phyloP scores from a whole-genome alignment of 1,140 invertebrate genomes.

The Lysiphlebus fabarum region DNA sequence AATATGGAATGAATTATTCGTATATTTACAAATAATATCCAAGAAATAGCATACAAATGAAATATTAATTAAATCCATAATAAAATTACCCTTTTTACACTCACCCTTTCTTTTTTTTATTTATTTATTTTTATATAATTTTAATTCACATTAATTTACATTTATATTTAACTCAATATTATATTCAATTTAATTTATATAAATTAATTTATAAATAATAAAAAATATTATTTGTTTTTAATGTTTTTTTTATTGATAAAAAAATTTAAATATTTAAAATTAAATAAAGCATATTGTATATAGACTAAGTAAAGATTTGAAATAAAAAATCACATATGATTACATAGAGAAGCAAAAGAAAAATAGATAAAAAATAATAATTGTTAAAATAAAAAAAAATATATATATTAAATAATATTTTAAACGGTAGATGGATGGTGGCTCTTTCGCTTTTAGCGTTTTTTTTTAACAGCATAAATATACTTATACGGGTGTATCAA shows the following conservation, averaged over 20 bases:
- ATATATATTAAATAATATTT: not conserved
- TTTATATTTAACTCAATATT: not conserved
- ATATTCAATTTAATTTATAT: not conserved
- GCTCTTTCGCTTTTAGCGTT: slow-evolving; percentile 23
- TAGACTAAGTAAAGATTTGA: too few relatives aligned
- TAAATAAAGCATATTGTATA: too few relatives aligned
- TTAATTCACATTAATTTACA: slow-evolving; percentile 13
- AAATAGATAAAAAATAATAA: too few relatives aligned
- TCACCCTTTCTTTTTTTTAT: not conserved
- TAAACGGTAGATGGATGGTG: slow-evolving; percentile 18
- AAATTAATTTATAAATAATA: too few relatives aligned
- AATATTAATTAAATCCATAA: slow-evolving; percentile 48
- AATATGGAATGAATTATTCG: not conserved
- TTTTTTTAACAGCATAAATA: slow-evolving; percentile 14
- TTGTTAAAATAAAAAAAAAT: not conserved
- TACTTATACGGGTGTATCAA: slow-evolving; percentile 11
- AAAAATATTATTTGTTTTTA: too few relatives aligned
- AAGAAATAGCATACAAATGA: slow-evolving; percentile 45
- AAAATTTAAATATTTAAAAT: too few relatives aligned
- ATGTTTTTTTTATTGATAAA: too few relatives aligned
- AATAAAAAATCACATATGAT: too few relatives aligned
- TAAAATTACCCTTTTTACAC: slow-evolving; percentile 28
- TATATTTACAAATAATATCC: slow-evolving; percentile 16
- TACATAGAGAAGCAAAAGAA: too few relatives aligned
- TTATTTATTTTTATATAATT: not conserved